Evolutionary conservation across 2,888 invertebrate genomes (phyloP), one percentile per base, ranked within the genome.

Genomic region (Bugula neritina): DNA sequence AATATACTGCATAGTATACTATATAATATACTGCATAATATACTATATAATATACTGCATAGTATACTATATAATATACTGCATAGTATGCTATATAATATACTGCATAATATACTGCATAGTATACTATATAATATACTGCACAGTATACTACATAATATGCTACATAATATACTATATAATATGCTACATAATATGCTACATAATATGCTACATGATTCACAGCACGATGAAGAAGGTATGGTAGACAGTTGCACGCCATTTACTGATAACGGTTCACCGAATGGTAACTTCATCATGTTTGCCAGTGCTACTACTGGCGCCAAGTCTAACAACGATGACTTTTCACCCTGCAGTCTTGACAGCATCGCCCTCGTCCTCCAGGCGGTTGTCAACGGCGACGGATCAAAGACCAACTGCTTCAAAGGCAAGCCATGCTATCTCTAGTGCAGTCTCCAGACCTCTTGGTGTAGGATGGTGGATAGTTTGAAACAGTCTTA

Each of bases 251-350:
- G 54, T 35, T 83, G 82, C 75, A 80, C 80, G 0, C 81, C 82
- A 1, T 80, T 76, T 73, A 79, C 80, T n/a, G 79, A 78, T 0
- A 58, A 43, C 0, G 71, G 74, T 93, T 93, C 84, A 89, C 94
- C 74, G 93, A 90, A 90, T 76, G 99, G 99, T 72, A 99, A 99
- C 88, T 99, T 89, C 86, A 99, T 99, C 80, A 99, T 99, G 99
- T 99, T 97, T 85, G 95, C 97, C 23, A 96, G 96, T 71, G 99
- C 99, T 10, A 99, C 99, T 0, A 94, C 94, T 75, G 99, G 99
- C 71, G 97, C 98, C 87, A 89, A 95, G 72, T 92, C 93, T 13
- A 98, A 99, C 87, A 99, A 99, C 86, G 95, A 94, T 80, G 92
- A 93, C 82, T 99, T 99, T 87, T 95, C 94, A 0, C 88, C 90